Base-by-base conservation (phyloP, 2,113 vertebrate species). In the Anser brachyrhynchus region DNA sequence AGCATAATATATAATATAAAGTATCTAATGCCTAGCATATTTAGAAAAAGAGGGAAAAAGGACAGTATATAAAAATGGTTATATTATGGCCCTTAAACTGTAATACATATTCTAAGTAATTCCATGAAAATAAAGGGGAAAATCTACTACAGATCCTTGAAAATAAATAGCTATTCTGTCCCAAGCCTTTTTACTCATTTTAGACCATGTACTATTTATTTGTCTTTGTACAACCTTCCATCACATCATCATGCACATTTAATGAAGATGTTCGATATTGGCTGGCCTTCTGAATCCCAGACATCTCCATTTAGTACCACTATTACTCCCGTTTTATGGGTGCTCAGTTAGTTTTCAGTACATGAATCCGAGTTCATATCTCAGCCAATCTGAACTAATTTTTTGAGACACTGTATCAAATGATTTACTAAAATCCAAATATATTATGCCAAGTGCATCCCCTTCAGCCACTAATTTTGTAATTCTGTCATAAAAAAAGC, bases 351-450 rank as follows among this genome's bases (percentile, higher is more conserved):
- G 93, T 87, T 95, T 92, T 95, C 70, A 69, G 66, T 73, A 85
- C 62, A 61, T 92, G 84, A 91, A 91, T 23, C 70, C 43, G 78
- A 61, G 62, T 82, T 92, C 58, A 9, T 76, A 87, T 95, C 89
- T 95, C 74, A 87, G 84, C 70, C 89, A 93, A 95, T 95, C 92
- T 91, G 74, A 92, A 69, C 84, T 95, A 95, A 87, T 89, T 90
- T 96, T 96, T 93, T 84, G 69, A 93, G 95, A 90, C 91, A 77
- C 64, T 70, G 54, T 91, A 93, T 96, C 73, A 82, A 95, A 96
- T 91, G 94, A 85, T 97, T 96, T 93, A 91, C 77, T 96, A 89
- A 96, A 97, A 92, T 95, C 77, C 74, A 95, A 91, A 93, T 82
- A 70, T 79, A 95, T 95, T 97, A 92, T 93, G 74, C 94, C 84